Evolutionary conservation across 2,888 invertebrate genomes (phyloP).

Genomic region (Trissoscelio sp.): DNA sequence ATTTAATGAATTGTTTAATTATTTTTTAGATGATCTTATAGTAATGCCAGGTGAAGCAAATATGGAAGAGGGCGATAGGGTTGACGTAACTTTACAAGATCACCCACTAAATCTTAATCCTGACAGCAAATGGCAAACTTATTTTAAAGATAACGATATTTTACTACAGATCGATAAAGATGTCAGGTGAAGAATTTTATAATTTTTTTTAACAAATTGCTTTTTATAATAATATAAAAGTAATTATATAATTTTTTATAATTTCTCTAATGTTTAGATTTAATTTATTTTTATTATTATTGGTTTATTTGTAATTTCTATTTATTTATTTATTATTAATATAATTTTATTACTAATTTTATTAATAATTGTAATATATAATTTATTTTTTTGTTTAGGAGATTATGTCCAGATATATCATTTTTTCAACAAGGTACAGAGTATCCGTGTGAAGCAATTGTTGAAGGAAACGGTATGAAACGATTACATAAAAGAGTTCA

Average conservation of each 20-base stretch:
- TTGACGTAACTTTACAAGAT: slow-evolving; percentile 87
- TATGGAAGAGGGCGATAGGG: slow-evolving; percentile 85
- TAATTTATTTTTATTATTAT: too few relatives aligned
- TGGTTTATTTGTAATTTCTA: slow-evolving; percentile 1
- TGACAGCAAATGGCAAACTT: slow-evolving; percentile 97
- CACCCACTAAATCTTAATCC: slow-evolving; percentile 98
- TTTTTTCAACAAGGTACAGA: slow-evolving; percentile 98
- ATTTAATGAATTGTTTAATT: neutral
- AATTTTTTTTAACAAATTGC: too few relatives aligned
- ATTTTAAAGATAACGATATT: slow-evolving; percentile 99
- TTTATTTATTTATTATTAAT: neutral
- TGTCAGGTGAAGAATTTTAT: slow-evolving; percentile 86
- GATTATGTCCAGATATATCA: slow-evolving; percentile 97
- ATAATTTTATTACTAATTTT: too few relatives aligned
- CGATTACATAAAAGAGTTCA: slow-evolving; percentile 95
- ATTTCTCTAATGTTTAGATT: too few relatives aligned
- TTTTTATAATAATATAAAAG: too few relatives aligned
- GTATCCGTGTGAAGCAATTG: slow-evolving; percentile 92
- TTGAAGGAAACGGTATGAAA: slow-evolving; percentile 91
- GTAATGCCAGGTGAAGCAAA: slow-evolving; percentile 89
- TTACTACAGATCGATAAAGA: slow-evolving; percentile 99
- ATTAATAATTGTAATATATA: neutral
- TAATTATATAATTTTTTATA: too few relatives aligned
- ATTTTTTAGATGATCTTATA: slow-evolving; percentile 92
- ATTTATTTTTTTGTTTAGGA: slow-evolving; percentile 79